Conservation (phyloP, 2,113 vertebrate species). For the Ahaetulla prasina region DNA sequence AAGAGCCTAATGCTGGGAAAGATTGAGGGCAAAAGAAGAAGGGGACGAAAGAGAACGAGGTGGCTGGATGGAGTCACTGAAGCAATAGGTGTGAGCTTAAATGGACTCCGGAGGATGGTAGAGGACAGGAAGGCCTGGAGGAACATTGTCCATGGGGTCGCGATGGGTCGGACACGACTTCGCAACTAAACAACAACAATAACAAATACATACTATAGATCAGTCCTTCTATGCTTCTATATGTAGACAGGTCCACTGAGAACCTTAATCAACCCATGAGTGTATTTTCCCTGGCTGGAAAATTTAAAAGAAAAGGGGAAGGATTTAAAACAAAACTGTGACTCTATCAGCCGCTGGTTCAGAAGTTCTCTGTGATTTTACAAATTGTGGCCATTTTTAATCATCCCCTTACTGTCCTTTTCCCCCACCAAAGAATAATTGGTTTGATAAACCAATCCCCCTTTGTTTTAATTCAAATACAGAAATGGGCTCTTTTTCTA, state of each 20-base stretch:
- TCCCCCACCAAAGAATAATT: conserved; percentile 74
- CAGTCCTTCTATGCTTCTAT: not conserved
- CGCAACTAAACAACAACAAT: too few species aligned
- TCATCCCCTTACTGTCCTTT: conserved; percentile 75
- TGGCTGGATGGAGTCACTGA: too few species aligned
- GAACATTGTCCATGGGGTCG: too few species aligned
- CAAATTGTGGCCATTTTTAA: conserved; percentile 70
- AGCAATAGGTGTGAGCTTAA: too few species aligned
- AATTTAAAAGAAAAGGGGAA: conserved; percentile 47
- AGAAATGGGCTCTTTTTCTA: conserved; percentile 67
- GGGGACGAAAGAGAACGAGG: too few species aligned
- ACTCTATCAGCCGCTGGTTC: conserved; percentile 72
- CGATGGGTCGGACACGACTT: too few species aligned
- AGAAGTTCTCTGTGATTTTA: conserved; percentile 69
- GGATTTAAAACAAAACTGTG: conserved; percentile 62
- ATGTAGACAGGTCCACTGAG: not conserved
- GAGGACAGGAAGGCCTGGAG: too few species aligned
- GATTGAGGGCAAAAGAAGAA: too few species aligned
- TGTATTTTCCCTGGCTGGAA: conserved; percentile 53
- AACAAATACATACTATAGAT: not conserved
- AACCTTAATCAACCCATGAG: not conserved
- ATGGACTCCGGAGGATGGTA: too few species aligned
- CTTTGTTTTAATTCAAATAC: conserved; percentile 76
- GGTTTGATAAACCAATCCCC: conserved; percentile 74
- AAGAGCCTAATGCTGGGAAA: too few species aligned